Evolutionary conservation across 2,113 vertebrate species (phyloP), one percentile per base, ranked within the genome.

Genomic region (Antennarius striatus): DNA sequence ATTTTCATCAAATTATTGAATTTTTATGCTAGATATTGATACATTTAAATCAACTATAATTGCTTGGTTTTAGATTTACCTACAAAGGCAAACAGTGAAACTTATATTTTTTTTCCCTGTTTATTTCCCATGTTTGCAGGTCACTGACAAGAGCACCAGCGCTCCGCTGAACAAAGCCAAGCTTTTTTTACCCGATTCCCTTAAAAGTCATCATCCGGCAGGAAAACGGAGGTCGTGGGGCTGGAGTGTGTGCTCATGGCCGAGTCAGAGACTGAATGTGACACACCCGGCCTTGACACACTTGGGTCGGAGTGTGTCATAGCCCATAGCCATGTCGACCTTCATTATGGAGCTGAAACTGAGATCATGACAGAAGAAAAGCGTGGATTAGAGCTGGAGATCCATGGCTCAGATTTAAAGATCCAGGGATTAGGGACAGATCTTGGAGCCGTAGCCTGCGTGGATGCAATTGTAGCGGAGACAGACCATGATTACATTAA

Each of bases 291-390:
- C 85, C 92, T 93, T 80, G 93, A 93, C 90, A 93, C 93, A 32
- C 90, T 93, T 85, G 93, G 93, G 89, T 93, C 93, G 86, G 93
- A 93, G 92, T 93, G 93, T 91, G 92, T 93, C 89, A 93, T 93
- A 78, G 91, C 93, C 81, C 93, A 93, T 75, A 93, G 92, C 75
- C 93, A 93, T 85, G 93, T 93, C 76, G 93, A 93, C 89, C 91
- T 93, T 81, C 93, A 93, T 67, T 93, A 93, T 76, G 91, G 89
- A 51, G 89, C 93, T 49, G 93, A 92, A 71, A 93, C 92, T 0
- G 91, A 93, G 83, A 93, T 93, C 73, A 93, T 93, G 91, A 92
- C 91, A 1, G 92, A 93, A 36, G 92, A 93, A 78, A 93, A 93
- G 75, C 87, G 87, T 57, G 89, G 92, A 45, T 81, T 92, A 43